A percentile compares a stretch with the other conserved stretches of the same genome.
These are phyloP conservation scores for Bolborhynchus lineola DNA, from an alignment of 2,113 vertebrate genomes.

Conservation along the genomic window DNA sequence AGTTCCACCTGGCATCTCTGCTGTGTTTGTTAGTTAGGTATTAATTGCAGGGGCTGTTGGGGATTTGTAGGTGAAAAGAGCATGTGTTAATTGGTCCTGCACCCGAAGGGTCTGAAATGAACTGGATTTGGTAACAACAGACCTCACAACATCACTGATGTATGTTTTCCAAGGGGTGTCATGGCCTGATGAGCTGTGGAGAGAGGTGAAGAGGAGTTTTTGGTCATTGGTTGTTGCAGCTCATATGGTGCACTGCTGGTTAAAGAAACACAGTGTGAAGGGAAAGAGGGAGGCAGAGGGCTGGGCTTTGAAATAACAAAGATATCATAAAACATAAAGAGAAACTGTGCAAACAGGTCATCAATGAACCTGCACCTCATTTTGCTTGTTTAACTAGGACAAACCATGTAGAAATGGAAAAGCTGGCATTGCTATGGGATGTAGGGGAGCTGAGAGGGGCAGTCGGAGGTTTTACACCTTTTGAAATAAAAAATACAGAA, in stretches of 20 bases:
- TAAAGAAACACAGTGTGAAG: not conserved
- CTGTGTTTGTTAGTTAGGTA: conserved; percentile 73
- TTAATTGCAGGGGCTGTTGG: conserved; percentile 65
- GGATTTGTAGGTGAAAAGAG: conserved; percentile 51
- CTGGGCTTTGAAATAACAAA: not conserved
- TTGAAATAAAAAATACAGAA: not conserved
- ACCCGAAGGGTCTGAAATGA: not conserved
- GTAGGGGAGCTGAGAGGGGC: not conserved
- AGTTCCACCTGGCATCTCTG: conserved; percentile 69
- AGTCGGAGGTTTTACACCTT: not conserved
- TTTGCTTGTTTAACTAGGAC: not conserved
- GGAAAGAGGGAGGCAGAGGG: not conserved
- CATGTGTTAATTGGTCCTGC: not conserved
- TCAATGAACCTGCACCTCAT: not conserved
- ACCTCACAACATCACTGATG: not conserved
- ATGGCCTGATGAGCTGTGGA: not conserved
- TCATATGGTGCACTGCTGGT: not conserved
- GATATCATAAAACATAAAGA: not conserved
- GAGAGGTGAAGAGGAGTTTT: conserved; percentile 47
- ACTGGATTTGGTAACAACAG: not conserved
- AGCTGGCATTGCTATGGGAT: not conserved
- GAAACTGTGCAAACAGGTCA: not conserved
- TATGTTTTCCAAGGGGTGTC: not conserved
- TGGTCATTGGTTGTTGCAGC: conserved; percentile 32
- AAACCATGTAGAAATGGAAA: not conserved